Base-by-base conservation (phyloP, 2,888 invertebrate genomes). In the Zhengitettix transpicula region DNA sequence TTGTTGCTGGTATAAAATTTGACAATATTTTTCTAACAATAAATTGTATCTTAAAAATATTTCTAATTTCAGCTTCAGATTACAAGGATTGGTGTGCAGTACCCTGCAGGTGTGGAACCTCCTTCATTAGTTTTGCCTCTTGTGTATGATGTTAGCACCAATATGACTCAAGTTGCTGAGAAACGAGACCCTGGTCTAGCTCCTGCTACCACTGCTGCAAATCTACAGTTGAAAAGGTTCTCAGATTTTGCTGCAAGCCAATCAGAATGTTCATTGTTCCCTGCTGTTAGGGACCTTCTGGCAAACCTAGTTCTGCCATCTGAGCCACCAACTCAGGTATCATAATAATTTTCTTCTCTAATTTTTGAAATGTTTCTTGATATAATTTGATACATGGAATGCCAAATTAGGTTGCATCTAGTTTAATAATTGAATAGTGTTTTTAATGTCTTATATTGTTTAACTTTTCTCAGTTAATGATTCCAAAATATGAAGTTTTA, bases 231-330 rank as follows among this genome's bases (percentile, higher is more conserved):
- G 14, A 82, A 85, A 67, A 76, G 82, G 65, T 90, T 89, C 71
- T 81, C 84, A 58, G 90, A 91, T 68, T 89, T 84, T 71, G 81
- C 81, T 66, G 79, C 74, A 9, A 77, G 68, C 17, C 68, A 76
- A 65, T 76, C 77, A 67, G 93, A 95, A 70, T 95, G 95, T 72
- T 89, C 92, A 15, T 81, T 96, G 59, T 94, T 89, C 74, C 93
- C 94, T 42, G 92, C 94, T 17, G 85, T 96, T 56, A 81, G 92
- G 64, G 94, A 96, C 74, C 76, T 96, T 60, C 75, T 96, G 58
- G 81, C 85, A 51, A 93, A 89, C 77, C 81, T 96, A 67, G 82
- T 84, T 53, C 74, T 92, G 63, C 90, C 91, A 56, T 84, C 85
- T 42, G 91, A 91, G 69, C 81, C 83, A 60, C 83, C 84, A 63